Evolutionary conservation across 2,113 vertebrate species (phyloP), one percentile per base, ranked within the genome.

Genomic region (Orycteropus afer): DNA sequence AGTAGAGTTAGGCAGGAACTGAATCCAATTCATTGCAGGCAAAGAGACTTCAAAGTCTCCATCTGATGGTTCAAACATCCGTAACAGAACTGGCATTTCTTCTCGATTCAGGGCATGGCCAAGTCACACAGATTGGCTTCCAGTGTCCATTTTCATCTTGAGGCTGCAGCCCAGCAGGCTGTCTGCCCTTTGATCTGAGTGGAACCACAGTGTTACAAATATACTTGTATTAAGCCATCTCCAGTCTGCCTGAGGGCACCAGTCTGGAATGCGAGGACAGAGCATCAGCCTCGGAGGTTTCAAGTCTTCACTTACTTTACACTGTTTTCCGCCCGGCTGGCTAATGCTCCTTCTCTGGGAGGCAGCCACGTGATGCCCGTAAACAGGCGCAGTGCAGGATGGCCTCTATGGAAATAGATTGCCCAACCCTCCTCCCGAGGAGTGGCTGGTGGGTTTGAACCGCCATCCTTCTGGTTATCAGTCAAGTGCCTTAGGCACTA

Each of bases 1-100:
- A 20, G 49, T 4, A 49, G 78, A 32, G 18, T 7, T 7, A 97
- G 69, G 86, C 67, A 96, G 94, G 95, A 92, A 90, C 32, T 37
- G 97, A 97, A 95, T 97, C 82, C 94, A 95, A 76, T 86, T 91
- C 89, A 90, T 97, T 96, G 95, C 4, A 96, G 84, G 93, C 90
- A 95, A 96, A 94, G 93, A 98, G 93, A 98, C 97, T 98, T 98
- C 97, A 98, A 98, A 98, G 97, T 82, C 87, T 83, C 83, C 86
- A 86, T 93, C 0, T 3, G 71, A 94, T 0, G 0, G 98, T 94
- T 96, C 97, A 97, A 98, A 97, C 65, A 82, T 79, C 95, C 97
- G 95, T 93, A 77, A 95, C 73, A 81, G 32, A 95, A 92, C 93
- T 61, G 92, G 84, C 95, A 97, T 63, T 97, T 95, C 71, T 95